Percentiles rank a stretch among this genome's conserved stretches.
Evolutionary conservation across 2,888 invertebrate genomes (phyloP).

Genomic region (Phyllotreta cruciferae): DNA sequence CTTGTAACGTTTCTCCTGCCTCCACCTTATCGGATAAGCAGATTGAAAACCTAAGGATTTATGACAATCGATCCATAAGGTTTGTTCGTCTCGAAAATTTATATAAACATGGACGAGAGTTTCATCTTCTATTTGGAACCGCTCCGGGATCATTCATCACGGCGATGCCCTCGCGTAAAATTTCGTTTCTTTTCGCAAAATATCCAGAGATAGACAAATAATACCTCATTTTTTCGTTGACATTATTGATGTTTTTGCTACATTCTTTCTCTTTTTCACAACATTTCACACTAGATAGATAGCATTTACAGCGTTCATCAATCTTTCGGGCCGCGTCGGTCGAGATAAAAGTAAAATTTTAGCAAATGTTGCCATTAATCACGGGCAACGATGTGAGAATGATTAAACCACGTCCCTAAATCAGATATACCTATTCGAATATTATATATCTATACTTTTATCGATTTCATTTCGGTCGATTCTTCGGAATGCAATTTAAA

Average conservation of each 20-base stretch:
- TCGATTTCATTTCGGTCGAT: not conserved
- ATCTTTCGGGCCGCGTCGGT: constrained; percentile 11
- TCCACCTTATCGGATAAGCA: constrained; percentile 18
- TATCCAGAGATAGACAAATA: constrained; percentile 30
- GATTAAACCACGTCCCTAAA: not conserved
- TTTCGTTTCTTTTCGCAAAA: constrained; percentile 23
- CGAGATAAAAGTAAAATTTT: constrained; percentile 23
- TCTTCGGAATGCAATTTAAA: constrained; percentile 1
- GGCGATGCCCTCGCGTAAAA: constrained; percentile 13
- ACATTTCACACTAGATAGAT: constrained; percentile 21
- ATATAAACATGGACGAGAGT: constrained; percentile 32
- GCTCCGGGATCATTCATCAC: constrained; percentile 19
- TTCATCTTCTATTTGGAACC: constrained; percentile 18
- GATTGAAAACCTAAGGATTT: constrained; percentile 30
- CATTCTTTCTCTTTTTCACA: constrained; percentile 20
- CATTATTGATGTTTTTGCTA: constrained; percentile 30
- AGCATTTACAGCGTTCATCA: constrained; percentile 18
- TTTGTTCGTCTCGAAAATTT: constrained; percentile 37
- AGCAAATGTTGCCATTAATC: constrained; percentile 22
- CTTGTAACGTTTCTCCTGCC: constrained; percentile 17
- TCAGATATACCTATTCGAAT: no score
- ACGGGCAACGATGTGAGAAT: constrained; percentile 9
- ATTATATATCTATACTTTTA: no score
- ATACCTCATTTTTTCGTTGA: constrained; percentile 28
- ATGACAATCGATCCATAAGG: constrained; percentile 27